Evolutionary conservation across 37 sponge, comb jelly and placozoan genomes (phyloP).

Genomic region (Eunapius fragilis): DNA sequence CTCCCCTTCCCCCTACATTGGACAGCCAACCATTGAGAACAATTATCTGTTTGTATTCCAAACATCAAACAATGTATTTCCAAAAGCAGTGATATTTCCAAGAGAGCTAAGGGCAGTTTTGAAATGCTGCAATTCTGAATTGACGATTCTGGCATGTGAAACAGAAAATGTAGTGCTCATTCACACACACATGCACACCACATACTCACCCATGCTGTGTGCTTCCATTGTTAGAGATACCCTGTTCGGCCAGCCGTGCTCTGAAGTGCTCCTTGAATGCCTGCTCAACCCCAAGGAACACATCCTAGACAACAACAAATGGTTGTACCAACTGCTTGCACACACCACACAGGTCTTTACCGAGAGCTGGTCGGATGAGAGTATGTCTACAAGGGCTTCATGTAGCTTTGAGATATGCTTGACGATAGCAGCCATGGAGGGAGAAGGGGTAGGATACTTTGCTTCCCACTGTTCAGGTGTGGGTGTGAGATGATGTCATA

Average conservation of each 20-base stretch:
- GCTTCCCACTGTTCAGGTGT: constrained; percentile 81
- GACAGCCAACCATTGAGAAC: neutral
- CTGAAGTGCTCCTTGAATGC: constrained; percentile 44
- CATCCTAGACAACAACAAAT: constrained; percentile 15
- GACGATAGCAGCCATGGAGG: constrained; percentile 64
- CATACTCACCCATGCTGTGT: constrained; percentile 79
- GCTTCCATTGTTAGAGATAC: constrained; percentile 87
- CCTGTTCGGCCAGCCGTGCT: constrained; percentile 29
- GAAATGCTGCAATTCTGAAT: constrained; percentile 72
- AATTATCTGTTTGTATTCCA: constrained; percentile 62
- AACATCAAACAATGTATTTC: constrained; percentile 78
- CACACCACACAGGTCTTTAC: neutral
- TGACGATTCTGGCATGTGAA: constrained; percentile 65
- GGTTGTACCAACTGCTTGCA: neutral
- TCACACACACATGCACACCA: neutral
- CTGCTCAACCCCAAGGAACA: constrained; percentile 71
- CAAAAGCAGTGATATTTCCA: constrained; percentile 72
- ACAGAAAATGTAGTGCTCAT: neutral
- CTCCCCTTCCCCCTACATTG: neutral
- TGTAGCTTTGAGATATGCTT: constrained; percentile 91
- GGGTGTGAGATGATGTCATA: neutral
- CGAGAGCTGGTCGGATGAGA: constrained; percentile 80
- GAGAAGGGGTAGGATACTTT: constrained; percentile 84
- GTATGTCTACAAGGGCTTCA: constrained; percentile 83
- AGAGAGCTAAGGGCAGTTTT: constrained; percentile 67